Evolutionary conservation across 2,113 vertebrate species (phyloP).

Genomic region (Siniperca knerii): DNA sequence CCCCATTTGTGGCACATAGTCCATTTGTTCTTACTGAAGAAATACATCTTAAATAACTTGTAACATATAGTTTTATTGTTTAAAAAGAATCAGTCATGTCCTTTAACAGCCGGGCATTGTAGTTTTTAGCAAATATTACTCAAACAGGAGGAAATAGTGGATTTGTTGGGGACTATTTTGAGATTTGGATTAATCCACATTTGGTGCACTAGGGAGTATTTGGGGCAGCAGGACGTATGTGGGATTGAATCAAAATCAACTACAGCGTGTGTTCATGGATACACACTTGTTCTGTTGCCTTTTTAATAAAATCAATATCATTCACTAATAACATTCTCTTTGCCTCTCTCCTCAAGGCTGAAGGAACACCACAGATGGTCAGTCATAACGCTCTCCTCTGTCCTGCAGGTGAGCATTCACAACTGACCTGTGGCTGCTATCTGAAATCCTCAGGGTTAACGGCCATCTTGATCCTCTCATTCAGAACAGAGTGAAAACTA

Average conservation of each 20-base stretch:
- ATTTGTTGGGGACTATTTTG: background rate
- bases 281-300: background rate
- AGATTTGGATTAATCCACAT: background rate
- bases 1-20: too few species aligned
- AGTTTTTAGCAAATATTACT: background rate
- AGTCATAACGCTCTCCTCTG: constrained; percentile 82
- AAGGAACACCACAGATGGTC: constrained; percentile 79
- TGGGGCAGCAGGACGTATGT: too few species aligned
- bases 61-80: too few species aligned
- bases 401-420: constrained; percentile 73
- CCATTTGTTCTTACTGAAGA: too few species aligned
- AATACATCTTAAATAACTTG: too few species aligned
- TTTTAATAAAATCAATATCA: background rate
- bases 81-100: too few species aligned
- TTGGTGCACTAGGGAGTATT: too few species aligned
- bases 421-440: background rate
- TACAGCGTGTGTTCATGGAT: background rate
- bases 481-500: background rate
- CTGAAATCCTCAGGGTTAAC: background rate
- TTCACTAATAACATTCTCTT: background rate
- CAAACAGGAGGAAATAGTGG: background rate
- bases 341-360: constrained; percentile 71
- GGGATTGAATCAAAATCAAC: too few species aligned
- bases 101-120: background rate
- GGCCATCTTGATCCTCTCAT: background rate